Conservation (phyloP, 2,888 invertebrate genomes). For the Cheilosia urbana region DNA sequence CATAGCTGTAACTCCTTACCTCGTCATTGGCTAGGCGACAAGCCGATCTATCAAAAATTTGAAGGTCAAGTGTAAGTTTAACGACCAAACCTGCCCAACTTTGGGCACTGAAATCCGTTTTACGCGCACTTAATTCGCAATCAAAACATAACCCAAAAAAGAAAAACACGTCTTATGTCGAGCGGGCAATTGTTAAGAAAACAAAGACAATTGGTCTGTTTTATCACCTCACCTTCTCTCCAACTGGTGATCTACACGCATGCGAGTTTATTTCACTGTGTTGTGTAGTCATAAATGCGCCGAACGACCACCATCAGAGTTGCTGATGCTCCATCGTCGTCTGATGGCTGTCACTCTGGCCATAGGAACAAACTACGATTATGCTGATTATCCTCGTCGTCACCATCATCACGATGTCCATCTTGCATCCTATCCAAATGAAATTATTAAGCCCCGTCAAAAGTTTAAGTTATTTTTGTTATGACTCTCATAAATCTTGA, state of each 20-base stretch:
- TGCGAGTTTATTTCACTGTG: slow-evolving; percentile 36
- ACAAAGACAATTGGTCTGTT: slow-evolving; percentile 49
- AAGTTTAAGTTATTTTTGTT: slow-evolving; percentile 66
- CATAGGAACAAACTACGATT: background rate
- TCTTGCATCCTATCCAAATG: slow-evolving; percentile 59
- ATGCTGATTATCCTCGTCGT: slow-evolving; percentile 21
- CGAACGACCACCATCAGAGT: slow-evolving; percentile 65
- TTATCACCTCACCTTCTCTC: slow-evolving; percentile 54
- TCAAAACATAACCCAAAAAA: slow-evolving; percentile 3
- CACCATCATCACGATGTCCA: slow-evolving; percentile 24
- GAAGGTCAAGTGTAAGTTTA: slow-evolving; percentile 25
- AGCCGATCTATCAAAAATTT: slow-evolving; percentile 27
- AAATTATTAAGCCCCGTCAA: slow-evolving; percentile 71
- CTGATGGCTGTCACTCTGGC: background rate
- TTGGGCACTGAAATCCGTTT: slow-evolving; percentile 14
- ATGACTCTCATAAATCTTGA: slow-evolving; percentile 74
- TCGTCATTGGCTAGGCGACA: slow-evolving; percentile 18
- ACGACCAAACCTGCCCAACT: slow-evolving; percentile 6
- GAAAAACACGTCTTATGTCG: no score
- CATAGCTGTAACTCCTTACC: background rate
- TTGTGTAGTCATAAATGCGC: slow-evolving; percentile 53
- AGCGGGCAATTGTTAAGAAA: slow-evolving; percentile 13
- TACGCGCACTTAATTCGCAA: slow-evolving; percentile 40
- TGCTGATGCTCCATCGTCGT: background rate
- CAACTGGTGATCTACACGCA: slow-evolving; percentile 22